Evolutionary conservation across 2,113 vertebrate species (phyloP).

Genomic region (Dipodomys stephensi): DNA sequence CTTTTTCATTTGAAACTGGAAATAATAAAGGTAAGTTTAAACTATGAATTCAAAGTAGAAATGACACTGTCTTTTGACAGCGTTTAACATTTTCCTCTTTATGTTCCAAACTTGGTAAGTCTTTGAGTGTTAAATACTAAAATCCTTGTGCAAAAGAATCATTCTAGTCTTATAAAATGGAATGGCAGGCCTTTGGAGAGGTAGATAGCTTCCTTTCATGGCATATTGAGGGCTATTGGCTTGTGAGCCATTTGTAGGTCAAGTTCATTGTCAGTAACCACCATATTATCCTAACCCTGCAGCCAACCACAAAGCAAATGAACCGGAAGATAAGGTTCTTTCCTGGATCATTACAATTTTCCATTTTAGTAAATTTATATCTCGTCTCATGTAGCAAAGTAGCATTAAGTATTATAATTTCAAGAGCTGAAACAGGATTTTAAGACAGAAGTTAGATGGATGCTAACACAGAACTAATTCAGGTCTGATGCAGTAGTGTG

Average conservation of each 20-base stretch:
- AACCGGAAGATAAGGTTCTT: conserved; percentile 73
- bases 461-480: not conserved
- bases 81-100: conserved; percentile 43
- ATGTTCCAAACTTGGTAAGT: conserved; percentile 42
- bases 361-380: conserved; percentile 73
- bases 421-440: not conserved
- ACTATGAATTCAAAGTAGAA: conserved; percentile 52
- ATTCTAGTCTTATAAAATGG: not conserved
- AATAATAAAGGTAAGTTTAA: conserved; percentile 49
- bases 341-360: conserved; percentile 72
- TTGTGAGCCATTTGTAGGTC: conserved; percentile 71
- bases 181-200: not conserved
- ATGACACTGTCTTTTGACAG: conserved; percentile 48
- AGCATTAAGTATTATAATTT: conserved; percentile 40
- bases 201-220: conserved; percentile 43
- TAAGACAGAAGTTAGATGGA: not conserved
- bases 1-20: conserved; percentile 56
- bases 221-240: conserved; percentile 61
- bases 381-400: conserved; percentile 51
- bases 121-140: conserved; percentile 17
- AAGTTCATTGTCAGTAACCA: conserved; percentile 75
- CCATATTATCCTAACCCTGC: conserved; percentile 78
- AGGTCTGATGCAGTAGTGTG: not conserved
- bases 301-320: conserved; percentile 72
- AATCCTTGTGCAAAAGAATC: conserved; percentile 4